Evolutionary conservation across 2,797 vertebrate genomes (phyloP).

Genomic region (Darevskia nairensis): DNA sequence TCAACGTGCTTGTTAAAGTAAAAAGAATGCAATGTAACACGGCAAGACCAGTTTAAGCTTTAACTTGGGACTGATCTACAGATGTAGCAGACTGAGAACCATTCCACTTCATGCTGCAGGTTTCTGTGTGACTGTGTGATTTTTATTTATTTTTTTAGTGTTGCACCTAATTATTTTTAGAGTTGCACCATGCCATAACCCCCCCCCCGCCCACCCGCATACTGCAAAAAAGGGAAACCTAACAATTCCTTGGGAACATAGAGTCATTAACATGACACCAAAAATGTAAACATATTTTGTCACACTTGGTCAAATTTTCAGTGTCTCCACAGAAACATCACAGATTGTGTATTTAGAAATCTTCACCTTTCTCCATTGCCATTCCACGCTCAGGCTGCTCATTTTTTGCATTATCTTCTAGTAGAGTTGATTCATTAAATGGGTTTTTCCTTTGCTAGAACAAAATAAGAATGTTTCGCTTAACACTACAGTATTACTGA

Average conservation of each 20-base stretch:
- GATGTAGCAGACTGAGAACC: neutral
- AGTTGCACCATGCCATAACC: neutral
- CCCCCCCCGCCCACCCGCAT: neutral
- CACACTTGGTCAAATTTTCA: neutral
- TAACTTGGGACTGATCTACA: neutral
- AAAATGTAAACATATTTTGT: neutral
- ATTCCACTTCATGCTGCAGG: neutral
- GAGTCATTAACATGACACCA: neutral
- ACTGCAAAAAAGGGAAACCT: neutral
- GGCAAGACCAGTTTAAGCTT: neutral
- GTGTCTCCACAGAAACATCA: neutral
- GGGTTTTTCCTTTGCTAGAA: constrained; percentile 89
- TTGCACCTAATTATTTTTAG: no score
- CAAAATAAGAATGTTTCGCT: constrained; percentile 33
- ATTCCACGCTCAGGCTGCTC: constrained; percentile 56
- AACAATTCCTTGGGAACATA: neutral
- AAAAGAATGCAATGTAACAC: neutral
- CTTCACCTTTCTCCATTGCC: constrained; percentile 76
- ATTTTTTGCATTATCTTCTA: constrained; percentile 54
- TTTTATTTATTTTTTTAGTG: neutral
- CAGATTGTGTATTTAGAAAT: constrained; percentile 58
- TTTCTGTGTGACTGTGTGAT: neutral
- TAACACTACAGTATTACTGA: neutral
- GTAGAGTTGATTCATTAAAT: constrained; percentile 79
- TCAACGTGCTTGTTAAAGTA: neutral